Evolutionary conservation across 2,113 vertebrate genomes (phyloP).

Genomic region (Albula goreensis): DNA sequence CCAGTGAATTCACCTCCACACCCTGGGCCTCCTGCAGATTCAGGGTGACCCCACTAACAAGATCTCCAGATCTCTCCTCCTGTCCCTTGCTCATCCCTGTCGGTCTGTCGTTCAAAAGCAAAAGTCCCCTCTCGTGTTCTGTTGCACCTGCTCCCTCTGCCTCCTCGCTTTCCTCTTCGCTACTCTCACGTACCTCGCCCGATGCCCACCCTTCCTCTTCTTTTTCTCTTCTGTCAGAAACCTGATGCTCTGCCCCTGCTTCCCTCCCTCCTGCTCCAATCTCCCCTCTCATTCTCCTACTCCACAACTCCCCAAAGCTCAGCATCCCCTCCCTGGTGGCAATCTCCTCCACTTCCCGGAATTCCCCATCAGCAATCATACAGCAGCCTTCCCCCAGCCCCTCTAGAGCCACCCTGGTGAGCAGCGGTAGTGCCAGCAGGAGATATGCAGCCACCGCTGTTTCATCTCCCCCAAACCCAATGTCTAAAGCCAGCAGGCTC

Average conservation of each 20-base stretch:
- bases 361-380: slow-evolving; percentile 52
- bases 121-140: slow-evolving; percentile 20
- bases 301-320: slow-evolving; percentile 55
- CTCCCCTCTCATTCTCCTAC: slow-evolving; percentile 32
- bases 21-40: slow-evolving; percentile 54
- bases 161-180: slow-evolving; percentile 25
- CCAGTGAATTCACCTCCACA: slow-evolving; percentile 50
- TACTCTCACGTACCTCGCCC: slow-evolving; percentile 8
- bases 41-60: slow-evolving; percentile 42
- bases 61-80: slow-evolving; percentile 15
- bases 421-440: slow-evolving; percentile 59
- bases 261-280: neutral
- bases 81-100: neutral
- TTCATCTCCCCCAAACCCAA: slow-evolving; percentile 60
- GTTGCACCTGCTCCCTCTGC: slow-evolving; percentile 24
- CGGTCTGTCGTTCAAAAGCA: neutral
- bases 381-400: slow-evolving; percentile 57
- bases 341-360: slow-evolving; percentile 49
- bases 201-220: neutral
- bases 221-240: neutral
- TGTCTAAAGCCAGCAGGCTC: slow-evolving; percentile 66
- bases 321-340: slow-evolving; percentile 47
- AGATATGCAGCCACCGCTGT: slow-evolving; percentile 57
- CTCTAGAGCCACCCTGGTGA: slow-evolving; percentile 62
- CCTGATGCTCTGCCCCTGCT: neutral